A percentile compares a stretch with the other conserved stretches of the same genome.
Conservation (phyloP, 2,113 vertebrate genomes). For the Zosterops hypoxanthus region DNA sequence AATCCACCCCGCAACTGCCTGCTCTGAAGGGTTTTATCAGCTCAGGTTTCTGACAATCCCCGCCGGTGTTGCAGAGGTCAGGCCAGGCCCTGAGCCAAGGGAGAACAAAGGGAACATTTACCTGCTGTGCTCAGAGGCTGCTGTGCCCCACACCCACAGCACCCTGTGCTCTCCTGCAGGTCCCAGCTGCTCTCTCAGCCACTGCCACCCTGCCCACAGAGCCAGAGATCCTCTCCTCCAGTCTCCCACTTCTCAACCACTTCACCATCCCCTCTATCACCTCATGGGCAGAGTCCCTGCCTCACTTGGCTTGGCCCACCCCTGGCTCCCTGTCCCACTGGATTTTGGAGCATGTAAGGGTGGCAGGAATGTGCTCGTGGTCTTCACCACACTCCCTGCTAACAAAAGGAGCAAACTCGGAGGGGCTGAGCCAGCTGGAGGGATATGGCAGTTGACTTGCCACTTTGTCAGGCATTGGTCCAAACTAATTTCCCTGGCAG, state of each 20-base stretch:
- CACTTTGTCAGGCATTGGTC: conserved; percentile 67
- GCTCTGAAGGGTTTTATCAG: not conserved
- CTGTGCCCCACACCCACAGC: not conserved
- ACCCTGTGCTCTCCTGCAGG: not conserved
- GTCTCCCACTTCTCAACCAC: not conserved
- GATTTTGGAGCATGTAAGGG: fast-evolving
- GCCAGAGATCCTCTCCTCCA: not conserved
- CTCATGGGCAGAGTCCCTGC: fast-evolving
- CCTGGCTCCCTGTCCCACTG: not conserved
- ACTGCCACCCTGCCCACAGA: fast-evolving
- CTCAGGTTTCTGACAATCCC: conserved; percentile 24
- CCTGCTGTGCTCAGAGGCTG: not conserved
- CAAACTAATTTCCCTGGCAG: conserved; percentile 73
- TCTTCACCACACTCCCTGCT: not conserved
- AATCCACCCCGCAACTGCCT: not conserved
- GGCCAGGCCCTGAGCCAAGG: not conserved
- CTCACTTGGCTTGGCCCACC: fast-evolving
- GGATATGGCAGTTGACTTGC: conserved; percentile 62
- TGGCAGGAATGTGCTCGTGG: not conserved
- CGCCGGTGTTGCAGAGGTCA: not conserved
- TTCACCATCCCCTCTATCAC: not conserved
- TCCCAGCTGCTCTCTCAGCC: not conserved
- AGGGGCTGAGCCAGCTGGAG: conserved; percentile 63
- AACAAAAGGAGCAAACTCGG: conserved; percentile 51
- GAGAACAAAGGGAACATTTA: conserved; percentile 4